These are phyloP conservation scores for Heliocidaris tuberculata DNA, from an alignment of 35 echinoderm and acorn worm genomes.

Conservation along the genomic window DNA sequence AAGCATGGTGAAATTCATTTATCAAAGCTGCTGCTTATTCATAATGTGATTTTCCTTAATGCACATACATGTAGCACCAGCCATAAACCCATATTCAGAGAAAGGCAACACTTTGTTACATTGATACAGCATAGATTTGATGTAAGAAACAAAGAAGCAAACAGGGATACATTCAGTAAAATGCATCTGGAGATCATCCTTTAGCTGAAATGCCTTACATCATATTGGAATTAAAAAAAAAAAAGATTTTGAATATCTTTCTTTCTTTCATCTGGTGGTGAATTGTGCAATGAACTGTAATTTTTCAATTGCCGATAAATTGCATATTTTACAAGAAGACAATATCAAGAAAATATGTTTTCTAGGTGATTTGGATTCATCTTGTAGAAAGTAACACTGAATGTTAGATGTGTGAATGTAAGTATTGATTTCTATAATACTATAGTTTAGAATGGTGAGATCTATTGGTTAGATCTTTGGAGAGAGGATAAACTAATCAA, in stretches of 20 bases:
- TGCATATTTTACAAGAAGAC: too few relatives aligned
- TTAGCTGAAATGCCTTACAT: conserved; percentile 3
- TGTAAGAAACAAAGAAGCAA: neutral
- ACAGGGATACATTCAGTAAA: neutral
- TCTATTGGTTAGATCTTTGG: neutral
- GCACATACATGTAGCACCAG: neutral
- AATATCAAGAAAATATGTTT: too few relatives aligned
- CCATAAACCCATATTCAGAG: neutral
- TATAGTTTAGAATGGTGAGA: neutral
- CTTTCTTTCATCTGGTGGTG: neutral
- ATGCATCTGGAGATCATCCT: neutral
- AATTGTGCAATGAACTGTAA: neutral
- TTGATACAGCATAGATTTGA: neutral
- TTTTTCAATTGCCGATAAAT: neutral
- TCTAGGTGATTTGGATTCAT: neutral
- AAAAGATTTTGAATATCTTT: neutral
- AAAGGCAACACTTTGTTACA: neutral
- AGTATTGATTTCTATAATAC: neutral
- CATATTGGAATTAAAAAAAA: neutral
- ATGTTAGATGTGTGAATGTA: neutral
- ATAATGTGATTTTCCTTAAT: neutral
- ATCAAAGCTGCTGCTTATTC: neutral
- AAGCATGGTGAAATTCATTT: neutral
- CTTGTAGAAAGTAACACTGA: neutral
- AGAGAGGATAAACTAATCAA: neutral